Conservation (phyloP, 2,113 vertebrate species). For the Pavo muticus region DNA sequence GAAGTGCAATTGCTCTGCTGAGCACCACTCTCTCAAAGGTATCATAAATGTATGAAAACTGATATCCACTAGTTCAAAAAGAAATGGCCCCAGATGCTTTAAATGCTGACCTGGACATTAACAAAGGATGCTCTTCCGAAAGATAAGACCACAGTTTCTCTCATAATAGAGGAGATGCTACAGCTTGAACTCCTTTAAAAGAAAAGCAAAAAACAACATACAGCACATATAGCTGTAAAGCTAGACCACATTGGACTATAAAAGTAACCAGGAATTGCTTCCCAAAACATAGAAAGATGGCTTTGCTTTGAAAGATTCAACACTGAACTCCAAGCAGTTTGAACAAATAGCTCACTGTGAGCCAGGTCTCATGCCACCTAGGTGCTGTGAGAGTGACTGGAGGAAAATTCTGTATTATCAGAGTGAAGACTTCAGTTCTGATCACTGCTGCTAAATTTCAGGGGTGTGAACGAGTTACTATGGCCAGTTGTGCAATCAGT, state of each 20-base stretch:
- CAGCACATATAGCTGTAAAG: neutral
- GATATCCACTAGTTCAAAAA: neutral
- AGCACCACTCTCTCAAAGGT: neutral
- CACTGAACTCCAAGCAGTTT: neutral
- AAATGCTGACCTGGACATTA: neutral
- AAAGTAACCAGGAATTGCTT: neutral
- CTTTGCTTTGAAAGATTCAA: neutral
- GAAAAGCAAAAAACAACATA: neutral
- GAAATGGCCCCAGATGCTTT: neutral
- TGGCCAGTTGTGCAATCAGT: neutral
- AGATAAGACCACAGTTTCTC: neutral
- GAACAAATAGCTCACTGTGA: neutral
- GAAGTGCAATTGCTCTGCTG: neutral
- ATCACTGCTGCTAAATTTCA: neutral
- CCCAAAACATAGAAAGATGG: neutral
- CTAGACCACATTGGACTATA: neutral
- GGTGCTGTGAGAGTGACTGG: neutral
- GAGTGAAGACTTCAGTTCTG: neutral
- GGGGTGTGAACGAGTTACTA: neutral
- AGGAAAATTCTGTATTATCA: neutral
- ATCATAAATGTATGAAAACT: neutral
- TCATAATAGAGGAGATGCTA: neutral
- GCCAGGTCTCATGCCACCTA: neutral
- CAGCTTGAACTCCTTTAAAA: neutral
- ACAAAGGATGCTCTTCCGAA: neutral